Base-by-base conservation (phyloP, 2,888 invertebrate species). In the Ormyrus labotus region DNA sequence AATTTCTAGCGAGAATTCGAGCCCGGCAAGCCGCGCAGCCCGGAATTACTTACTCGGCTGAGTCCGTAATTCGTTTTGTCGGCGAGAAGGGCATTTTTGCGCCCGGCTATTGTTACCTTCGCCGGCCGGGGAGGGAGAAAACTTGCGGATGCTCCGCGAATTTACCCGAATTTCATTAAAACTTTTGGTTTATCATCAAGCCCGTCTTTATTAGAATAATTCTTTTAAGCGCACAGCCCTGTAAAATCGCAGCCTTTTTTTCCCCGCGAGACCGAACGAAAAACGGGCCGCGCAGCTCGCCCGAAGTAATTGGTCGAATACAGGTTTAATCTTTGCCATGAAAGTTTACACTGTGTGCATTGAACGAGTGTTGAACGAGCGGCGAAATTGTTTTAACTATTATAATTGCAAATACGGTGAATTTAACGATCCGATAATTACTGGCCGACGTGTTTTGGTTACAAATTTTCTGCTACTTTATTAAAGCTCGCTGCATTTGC, bases 11-110 rank as follows among this genome's bases (percentile, higher is more conserved):
- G 34, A 4, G 34, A 34, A 34, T 34, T 4, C 34, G 34, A 34
- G 34, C 34, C 34, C 34, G 34, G 0, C 34, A 34, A 34, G 34
- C 34, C 3, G 34, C 34, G 34, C 34, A 4, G 34, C 34, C 34
- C 34, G 8, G 9, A 58, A 58, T 58, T 58, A 58, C 19, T 48
- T 51, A 65, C 65, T 65, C 65, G 13, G 51, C 7, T 5, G 13
- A 50, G 51, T 51, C 50, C 5, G 65, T 65, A 65, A 65, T 65
- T 65, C 51, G 34, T 65, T 65, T 65, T 51, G 50, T 51, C 19
- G 51, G 65, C 64, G 47, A 51, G 51, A n/a, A n/a, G 48, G 19
- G 2, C 64, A n/a, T 65, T 65, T 65, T 65, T 65, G 51, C 5
- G 13, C 34, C 19, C 4, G 7, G 50, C 19, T 53, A 7, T 51